Base-by-base conservation (phyloP, 2,888 invertebrate genomes). In the Euplagia quadripunctaria region DNA sequence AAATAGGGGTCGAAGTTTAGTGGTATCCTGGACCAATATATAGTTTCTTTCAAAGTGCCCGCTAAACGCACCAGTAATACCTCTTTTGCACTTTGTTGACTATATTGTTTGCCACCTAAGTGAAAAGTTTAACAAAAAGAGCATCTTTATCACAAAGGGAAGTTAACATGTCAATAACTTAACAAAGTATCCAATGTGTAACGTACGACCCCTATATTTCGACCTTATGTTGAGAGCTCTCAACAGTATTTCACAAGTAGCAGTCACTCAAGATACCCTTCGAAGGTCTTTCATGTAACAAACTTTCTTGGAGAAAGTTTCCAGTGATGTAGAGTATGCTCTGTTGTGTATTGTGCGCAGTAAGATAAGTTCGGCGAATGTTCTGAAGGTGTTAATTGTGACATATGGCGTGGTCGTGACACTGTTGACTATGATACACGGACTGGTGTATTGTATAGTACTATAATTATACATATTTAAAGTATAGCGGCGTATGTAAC, bases 241-340 rank as follows among this genome's bases (percentile, higher is more conserved):
- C 17, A 8, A 43, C 58, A 41, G 46, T 11, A 67, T 63, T 72
- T 31, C n/a, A 68, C 31, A 68, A 41, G 46, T 31, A 64, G 64
- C 63, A 58, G 68, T 52, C 49, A 65, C 64, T 69, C 46, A 64
- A 61, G 64, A 63, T 51, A 63, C 49, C 63, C 64, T 49, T 51
- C 52, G 52, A 72, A 73, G 64, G 52, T 68, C 68, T 68, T 67
- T 64, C 68, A 68, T 52, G 68, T 72, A n/a, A 64, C 55, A 64
- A 72, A 63, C 66, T 64, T 72, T 68, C 64, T 64, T 49, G 11
- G 55, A 68, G 52, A 72, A 72, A 72, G 72, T 73, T 49, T 41
- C 68, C 49, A 66, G 72, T 51, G 65, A 65, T 67, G 61, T 69
- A 55, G 70, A 71, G 71, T 73, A 64, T 72, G 52, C 16, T 64